phyloP scores from a whole-genome alignment of 2,888 invertebrate genomes.

The Gnatocerus cornutus region DNA sequence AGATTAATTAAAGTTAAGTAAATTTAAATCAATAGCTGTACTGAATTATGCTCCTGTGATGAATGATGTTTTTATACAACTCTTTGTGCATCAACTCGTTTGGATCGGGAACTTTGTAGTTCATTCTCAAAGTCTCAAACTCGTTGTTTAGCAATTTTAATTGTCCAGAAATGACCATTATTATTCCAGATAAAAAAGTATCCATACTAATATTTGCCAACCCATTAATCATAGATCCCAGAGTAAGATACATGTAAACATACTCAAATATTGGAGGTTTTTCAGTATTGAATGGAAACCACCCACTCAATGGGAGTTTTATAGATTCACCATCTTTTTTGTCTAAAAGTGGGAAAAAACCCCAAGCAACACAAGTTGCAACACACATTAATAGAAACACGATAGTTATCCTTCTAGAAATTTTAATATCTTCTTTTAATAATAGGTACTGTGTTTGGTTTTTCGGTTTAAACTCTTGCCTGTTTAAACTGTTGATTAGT shows the following conservation, averaged over 20 bases:
- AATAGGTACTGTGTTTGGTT: constrained; percentile 56
- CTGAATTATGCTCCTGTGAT: constrained; percentile 53
- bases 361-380: constrained; percentile 63
- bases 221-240: constrained; percentile 71
- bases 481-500: constrained; percentile 52
- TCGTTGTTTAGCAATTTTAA: constrained; percentile 70
- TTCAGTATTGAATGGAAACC: constrained; percentile 72
- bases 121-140: constrained; percentile 58
- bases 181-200: constrained; percentile 51
- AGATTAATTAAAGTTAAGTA: too few relatives aligned
- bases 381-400: constrained; percentile 59
- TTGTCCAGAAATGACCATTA: constrained; percentile 65
- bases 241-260: constrained; percentile 72
- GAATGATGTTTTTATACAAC: constrained; percentile 43
- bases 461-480: constrained; percentile 59
- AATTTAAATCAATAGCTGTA: constrained; percentile 25
- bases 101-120: neutral
- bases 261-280: constrained; percentile 70
- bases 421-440: constrained; percentile 55
- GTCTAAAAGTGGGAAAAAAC: constrained; percentile 64
- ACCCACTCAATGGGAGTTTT: constrained; percentile 61
- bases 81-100: neutral
- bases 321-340: constrained; percentile 44
- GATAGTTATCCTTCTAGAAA: constrained; percentile 56
- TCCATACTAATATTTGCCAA: constrained; percentile 72